A percentile compares a stretch with the other conserved stretches of the same genome.
Conservation (phyloP, 2,797 vertebrate genomes). For the Eospalax fontanierii region DNA sequence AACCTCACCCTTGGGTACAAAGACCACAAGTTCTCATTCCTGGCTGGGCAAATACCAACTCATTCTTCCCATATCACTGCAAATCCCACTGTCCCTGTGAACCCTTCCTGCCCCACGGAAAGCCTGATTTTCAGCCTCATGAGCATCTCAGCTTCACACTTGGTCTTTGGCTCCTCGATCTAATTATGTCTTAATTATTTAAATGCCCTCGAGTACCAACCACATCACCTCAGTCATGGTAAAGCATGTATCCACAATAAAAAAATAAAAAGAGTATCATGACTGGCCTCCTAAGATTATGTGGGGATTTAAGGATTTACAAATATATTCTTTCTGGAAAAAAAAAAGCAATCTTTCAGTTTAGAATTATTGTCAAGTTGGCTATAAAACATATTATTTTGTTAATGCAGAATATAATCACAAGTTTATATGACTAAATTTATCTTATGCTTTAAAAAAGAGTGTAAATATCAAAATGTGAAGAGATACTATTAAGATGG, state of each 20-base stretch:
- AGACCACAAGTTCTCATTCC: no score
- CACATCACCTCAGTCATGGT: slow-evolving; percentile 3
- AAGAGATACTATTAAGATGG: slow-evolving; percentile 25
- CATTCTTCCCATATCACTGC: background rate
- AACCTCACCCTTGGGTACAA: no score
- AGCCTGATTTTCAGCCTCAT: background rate
- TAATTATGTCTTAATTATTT: slow-evolving; percentile 22
- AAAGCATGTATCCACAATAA: background rate
- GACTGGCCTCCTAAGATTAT: background rate
- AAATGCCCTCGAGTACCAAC: background rate
- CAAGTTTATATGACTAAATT: background rate
- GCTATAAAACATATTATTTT: background rate
- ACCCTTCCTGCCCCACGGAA: background rate
- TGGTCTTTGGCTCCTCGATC: background rate
- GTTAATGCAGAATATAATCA: slow-evolving; percentile 38
- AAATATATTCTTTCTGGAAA: background rate
- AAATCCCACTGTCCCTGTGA: background rate
- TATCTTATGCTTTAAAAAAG: slow-evolving; percentile 19
- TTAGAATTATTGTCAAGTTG: slow-evolving; percentile 33
- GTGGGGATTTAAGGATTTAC: slow-evolving; percentile 44
- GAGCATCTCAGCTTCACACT: no score
- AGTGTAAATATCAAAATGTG: slow-evolving; percentile 15
- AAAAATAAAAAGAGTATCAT: background rate
- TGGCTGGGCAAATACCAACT: background rate
- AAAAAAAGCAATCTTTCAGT: slow-evolving; percentile 6